Evolutionary conservation across 2,113 vertebrate genomes (phyloP), one percentile per base, ranked within the genome.

Genomic region (Cyprinodon tularosa): DNA sequence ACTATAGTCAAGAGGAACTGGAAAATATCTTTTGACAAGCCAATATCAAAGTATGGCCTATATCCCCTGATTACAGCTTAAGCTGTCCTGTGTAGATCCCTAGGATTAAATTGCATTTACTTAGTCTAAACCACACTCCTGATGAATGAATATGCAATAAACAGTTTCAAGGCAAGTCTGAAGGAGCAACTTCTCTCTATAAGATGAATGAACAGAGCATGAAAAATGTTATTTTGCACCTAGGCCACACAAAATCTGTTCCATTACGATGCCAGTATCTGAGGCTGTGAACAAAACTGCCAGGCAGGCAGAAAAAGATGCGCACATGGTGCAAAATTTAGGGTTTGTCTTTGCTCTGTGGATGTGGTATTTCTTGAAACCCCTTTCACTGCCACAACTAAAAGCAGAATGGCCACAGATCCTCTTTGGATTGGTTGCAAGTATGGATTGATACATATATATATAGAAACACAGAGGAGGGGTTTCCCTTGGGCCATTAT

Each of bases 331-430:
- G 81, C 74, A 90, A 82, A 88, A 88, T 88, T 83, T 62, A 86
- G 89, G 82, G 86, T 86, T 86, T 84, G 76, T 78, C 59, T 74
- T 76, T 3, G 10, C 61, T 79, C 59, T 10, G 29, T 66, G 69
- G 63, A 80, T 74, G 45, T 62, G 50, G 63, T 74, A 82, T 80
- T 65, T 62, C 64, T 72, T 80, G 74, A 83, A 86, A 81, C 70
- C 60, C 48, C 29, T 45, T 65, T 65, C 57, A 36, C 38, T 14
- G 53, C 88, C 89, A 92, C 86, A 91, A 84, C 87, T 90, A 70
- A 88, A 72, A 84, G 65, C 66, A 50, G 61, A 13, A 67, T 39
- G 66, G 57, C 83, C 81, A 70, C 76, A 78, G 72, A 81, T 80
- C 45, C 53, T 45, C 62, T 90, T 80, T 71, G 76, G 78, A 81